A percentile compares a stretch with the other conserved stretches of the same genome.
Conservation (phyloP, 2,113 vertebrate species). For the Physeter macrocephalus region DNA sequence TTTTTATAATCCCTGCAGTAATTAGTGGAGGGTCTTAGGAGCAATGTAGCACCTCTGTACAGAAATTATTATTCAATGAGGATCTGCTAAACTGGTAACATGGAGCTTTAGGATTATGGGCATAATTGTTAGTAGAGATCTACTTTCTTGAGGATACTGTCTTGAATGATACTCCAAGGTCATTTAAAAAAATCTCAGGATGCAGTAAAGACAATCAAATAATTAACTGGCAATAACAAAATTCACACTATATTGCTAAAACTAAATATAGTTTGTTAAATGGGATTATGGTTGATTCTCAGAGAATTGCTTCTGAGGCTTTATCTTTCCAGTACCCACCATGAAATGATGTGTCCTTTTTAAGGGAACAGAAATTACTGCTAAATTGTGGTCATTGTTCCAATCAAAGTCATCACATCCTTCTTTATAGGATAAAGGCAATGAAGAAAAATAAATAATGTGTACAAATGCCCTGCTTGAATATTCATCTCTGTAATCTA, state of each 20-base stretch:
- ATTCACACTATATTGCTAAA: neutral
- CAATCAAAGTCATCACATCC: neutral
- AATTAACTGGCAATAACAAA: neutral
- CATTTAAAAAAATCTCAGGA: neutral
- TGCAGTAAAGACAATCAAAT: neutral
- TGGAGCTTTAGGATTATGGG: neutral
- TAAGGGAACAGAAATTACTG: neutral
- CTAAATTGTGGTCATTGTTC: neutral
- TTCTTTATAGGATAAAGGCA: neutral
- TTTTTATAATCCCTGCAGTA: neutral
- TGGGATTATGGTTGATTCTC: neutral
- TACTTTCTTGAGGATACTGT: neutral
- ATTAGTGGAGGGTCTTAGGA: neutral
- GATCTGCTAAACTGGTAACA: neutral
- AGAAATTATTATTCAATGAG: neutral
- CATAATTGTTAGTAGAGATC: neutral
- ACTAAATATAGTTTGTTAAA: neutral
- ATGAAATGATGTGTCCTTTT: neutral
- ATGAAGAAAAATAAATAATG: neutral
- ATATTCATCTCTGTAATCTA: neutral
- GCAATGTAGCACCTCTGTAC: neutral
- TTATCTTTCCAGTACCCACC: neutral
- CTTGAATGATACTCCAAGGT: neutral
- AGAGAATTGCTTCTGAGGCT: neutral
- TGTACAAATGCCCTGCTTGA: neutral